phyloP scores from a whole-genome alignment of 1,140 invertebrate species.

The Chlorops oryzae region DNA sequence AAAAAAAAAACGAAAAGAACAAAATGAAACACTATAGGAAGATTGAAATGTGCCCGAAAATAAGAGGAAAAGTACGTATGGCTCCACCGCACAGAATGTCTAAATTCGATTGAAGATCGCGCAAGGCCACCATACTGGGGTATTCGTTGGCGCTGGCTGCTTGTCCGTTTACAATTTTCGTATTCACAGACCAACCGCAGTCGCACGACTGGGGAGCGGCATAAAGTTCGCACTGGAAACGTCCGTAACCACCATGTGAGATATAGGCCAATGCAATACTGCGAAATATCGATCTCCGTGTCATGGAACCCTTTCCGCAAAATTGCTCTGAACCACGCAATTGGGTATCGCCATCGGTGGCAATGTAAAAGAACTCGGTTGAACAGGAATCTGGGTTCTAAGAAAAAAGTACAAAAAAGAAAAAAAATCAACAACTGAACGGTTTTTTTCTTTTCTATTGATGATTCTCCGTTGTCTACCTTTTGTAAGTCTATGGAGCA shows the following conservation, averaged over 20 bases:
- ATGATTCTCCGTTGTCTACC: too few species aligned
- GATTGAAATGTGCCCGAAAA: background rate
- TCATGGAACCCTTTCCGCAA: constrained; percentile 31
- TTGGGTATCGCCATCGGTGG: constrained; percentile 32
- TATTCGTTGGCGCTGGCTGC: constrained; percentile 29
- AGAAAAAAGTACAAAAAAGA: too few species aligned
- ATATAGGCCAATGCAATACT: constrained; percentile 34
- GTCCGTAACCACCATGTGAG: constrained; percentile 19
- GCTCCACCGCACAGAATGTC: constrained; percentile 28
- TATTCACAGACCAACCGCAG: constrained; percentile 36
- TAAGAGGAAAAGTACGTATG: constrained; percentile 28
- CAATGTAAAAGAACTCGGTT: constrained; percentile 39
- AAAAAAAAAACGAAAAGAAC: background rate
- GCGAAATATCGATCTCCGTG: constrained; percentile 29
- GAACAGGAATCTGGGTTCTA: too few species aligned
- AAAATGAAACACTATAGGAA: background rate
- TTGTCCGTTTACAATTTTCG: constrained; percentile 34
- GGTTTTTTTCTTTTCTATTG: too few species aligned
- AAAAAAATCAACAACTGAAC: too few species aligned
- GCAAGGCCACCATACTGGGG: constrained; percentile 33
- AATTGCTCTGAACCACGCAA: constrained; percentile 36
- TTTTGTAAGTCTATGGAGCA: constrained; percentile 28
- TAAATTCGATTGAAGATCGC: constrained; percentile 16
- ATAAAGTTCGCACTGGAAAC: constrained; percentile 26
- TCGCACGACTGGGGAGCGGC: constrained; percentile 24